Evolutionary conservation across 2,797 vertebrate genomes (phyloP).

Genomic region (Nannoperca obscura): DNA sequence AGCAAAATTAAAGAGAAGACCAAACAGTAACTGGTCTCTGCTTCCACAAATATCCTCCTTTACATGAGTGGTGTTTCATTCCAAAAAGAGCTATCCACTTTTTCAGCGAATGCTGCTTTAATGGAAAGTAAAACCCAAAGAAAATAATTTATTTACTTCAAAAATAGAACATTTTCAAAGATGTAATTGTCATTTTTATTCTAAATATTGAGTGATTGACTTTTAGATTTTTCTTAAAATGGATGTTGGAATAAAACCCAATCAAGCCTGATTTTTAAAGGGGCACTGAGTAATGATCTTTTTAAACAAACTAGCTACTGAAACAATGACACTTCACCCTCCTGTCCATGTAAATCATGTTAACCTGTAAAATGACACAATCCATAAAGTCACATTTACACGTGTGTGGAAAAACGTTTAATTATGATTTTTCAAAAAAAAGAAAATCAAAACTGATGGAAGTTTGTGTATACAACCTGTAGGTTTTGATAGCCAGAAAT

Average conservation of each 20-base stretch:
- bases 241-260: slow-evolving; percentile 24
- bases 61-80: neutral
- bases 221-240: neutral
- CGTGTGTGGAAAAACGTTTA: neutral
- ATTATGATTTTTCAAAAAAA: neutral
- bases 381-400: neutral
- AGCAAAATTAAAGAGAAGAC: slow-evolving; percentile 9
- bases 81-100: neutral
- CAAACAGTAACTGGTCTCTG: neutral
- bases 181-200: neutral
- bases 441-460: neutral
- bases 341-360: neutral
- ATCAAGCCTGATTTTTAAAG: slow-evolving; percentile 6
- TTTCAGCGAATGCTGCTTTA: neutral
- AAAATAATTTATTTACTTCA: neutral
- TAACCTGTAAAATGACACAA: slow-evolving; percentile 14
- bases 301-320: neutral
- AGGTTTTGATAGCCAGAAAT: neutral
- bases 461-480: neutral
- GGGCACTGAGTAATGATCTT: slow-evolving; percentile 34
- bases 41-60: neutral
- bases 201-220: neutral
- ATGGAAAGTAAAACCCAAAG: neutral
- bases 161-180: neutral
- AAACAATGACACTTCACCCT: neutral